Percentiles rank a stretch among this genome's conserved stretches.
Conservation (phyloP, 2,113 vertebrate species). For the Chroicocephalus ridibundus region DNA sequence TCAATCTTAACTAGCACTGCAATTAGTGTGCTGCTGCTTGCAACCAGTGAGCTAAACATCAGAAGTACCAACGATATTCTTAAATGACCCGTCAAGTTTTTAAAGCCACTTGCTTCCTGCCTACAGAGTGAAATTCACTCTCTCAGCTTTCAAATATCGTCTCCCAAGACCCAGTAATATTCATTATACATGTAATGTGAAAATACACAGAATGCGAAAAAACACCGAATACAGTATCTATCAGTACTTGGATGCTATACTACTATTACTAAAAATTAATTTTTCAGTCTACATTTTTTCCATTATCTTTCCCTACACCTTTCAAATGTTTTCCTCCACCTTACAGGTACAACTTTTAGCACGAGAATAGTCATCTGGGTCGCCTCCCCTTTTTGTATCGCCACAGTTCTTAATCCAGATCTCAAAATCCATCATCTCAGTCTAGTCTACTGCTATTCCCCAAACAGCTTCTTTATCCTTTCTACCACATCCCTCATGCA, state of each 20-base stretch:
- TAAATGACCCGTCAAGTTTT: background rate
- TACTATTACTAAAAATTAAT: background rate
- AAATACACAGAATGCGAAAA: background rate
- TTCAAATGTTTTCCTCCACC: background rate
- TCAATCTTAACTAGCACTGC: background rate
- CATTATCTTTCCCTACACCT: background rate
- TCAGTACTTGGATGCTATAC: background rate
- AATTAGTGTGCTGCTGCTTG: background rate
- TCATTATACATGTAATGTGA: background rate
- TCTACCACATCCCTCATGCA: background rate
- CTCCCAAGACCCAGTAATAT: background rate
- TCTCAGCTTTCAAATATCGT: background rate
- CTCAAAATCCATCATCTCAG: background rate
- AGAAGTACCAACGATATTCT: background rate
- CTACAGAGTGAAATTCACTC: background rate
- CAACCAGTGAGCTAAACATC: background rate
- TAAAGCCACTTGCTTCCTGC: background rate
- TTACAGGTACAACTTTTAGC: background rate
- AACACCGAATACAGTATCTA: background rate
- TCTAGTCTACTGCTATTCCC: background rate
- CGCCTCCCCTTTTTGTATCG: background rate
- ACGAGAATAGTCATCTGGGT: background rate
- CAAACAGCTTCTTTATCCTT: background rate
- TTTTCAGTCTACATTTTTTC: background rate
- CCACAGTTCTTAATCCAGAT: background rate